Evolutionary conservation across 2,797 vertebrate genomes (phyloP), one percentile per base, ranked within the genome.

Genomic region (Acrossocheilus wenchowensis): DNA sequence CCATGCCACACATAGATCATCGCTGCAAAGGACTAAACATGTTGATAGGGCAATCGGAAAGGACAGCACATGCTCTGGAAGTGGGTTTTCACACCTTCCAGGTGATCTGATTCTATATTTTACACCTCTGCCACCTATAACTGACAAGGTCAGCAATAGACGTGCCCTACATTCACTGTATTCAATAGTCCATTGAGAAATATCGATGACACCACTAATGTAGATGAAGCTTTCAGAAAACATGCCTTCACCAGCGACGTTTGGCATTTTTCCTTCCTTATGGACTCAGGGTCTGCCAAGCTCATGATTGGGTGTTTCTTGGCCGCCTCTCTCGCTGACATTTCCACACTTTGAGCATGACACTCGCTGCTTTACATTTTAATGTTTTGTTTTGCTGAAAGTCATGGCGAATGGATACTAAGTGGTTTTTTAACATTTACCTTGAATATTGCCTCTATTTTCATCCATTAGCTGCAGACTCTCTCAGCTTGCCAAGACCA

Each of bases 361-460:
- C 83, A 82, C 88, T 88, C 73, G 62, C 34, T 43, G 19, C 57
- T 75, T 75, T 86, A 84, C 86, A 89, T 89, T 81, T 84, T 39
- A 45, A 86, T 64, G 86, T 36, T 64, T 45, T 52, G 74, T 74
- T 84, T 78, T 17, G 34, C 43, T 50, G 5, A 62, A 36, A 52
- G 77, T 48, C 73, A 50, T 41, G 72, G 41, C 30, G 17, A 83
- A 79, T 50, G 66, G 14, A 84, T 85, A 66, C 41, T 45, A 66
- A 88, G 60, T 73, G 52, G 9, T 52, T 78, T 81, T 87, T 83
- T 87, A 88, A 86, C 89, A 88, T 88, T 90, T 89, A 87, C 82
- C 82, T 88, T 84, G 84, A 89, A 52, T 84, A 87, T 68, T 43
- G 81, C 80, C 72, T 88, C 85, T 82, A 86, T 90, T 88, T 88